These are phyloP conservation scores for Cryptoprocta ferox DNA, from an alignment of 2,797 vertebrate genomes.

Conservation along the genomic window DNA sequence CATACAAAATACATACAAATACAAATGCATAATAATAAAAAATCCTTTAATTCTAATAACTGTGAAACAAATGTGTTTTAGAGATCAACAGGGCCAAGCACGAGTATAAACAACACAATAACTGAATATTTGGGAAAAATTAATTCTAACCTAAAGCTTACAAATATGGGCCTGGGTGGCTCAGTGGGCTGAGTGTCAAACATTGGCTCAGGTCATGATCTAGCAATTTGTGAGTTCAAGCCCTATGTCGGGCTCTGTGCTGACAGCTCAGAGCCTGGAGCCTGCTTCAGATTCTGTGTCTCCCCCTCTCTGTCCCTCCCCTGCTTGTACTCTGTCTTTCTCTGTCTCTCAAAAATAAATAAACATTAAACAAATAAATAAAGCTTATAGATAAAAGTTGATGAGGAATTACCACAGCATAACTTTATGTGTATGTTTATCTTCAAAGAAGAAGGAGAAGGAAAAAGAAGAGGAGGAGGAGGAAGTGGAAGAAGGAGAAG, in stretches of 20 bases:
- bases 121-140: not conserved
- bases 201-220: too few relatives aligned
- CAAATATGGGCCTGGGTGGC: not conserved
- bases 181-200: too few relatives aligned
- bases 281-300: too few relatives aligned
- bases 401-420: not conserved
- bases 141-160: not conserved
- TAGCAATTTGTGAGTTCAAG: too few relatives aligned
- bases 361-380: not conserved
- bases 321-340: too few relatives aligned
- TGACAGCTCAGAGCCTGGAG: too few relatives aligned
- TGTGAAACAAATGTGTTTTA: not conserved
- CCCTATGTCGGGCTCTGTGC: too few relatives aligned
- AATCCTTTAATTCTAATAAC: not conserved
- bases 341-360: too few relatives aligned
- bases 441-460: not conserved
- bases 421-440: not conserved
- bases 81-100: not conserved
- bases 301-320: too few relatives aligned
- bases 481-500: not conserved
- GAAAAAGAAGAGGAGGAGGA: not conserved
- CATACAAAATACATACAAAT: not conserved
- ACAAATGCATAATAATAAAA: not conserved
- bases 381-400: not conserved
- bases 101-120: not conserved